Conservation (phyloP, 1,140 invertebrate genomes). For the Melanaphis sacchari region DNA sequence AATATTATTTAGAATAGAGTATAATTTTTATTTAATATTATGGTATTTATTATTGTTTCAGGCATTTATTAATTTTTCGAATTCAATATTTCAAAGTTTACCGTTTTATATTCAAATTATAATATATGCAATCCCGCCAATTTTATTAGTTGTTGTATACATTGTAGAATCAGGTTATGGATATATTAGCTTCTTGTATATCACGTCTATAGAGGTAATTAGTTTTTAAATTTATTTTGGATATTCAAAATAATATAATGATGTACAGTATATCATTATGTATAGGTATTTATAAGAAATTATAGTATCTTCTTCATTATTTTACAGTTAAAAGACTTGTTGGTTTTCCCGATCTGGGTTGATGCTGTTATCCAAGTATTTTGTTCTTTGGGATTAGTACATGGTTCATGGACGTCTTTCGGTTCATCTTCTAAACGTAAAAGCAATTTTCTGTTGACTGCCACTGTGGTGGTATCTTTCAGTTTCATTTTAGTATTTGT, state of each 20-base stretch:
- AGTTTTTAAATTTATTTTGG: background rate
- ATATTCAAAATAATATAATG: background rate
- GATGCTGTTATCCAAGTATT: constrained; percentile 43
- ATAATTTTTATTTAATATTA: background rate
- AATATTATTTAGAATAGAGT: background rate
- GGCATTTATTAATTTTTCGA: background rate
- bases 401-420: constrained; percentile 34
- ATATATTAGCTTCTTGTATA: constrained; percentile 43
- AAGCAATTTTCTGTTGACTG: constrained; percentile 43
- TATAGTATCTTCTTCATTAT: background rate
- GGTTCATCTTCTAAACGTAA: constrained; percentile 32
- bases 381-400: constrained; percentile 17
- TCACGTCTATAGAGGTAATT: constrained; percentile 34
- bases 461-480: constrained; percentile 33
- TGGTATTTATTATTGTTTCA: background rate
- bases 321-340: constrained; percentile 38
- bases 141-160: background rate
- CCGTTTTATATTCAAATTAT: background rate
- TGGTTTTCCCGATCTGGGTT: constrained; percentile 22
- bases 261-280: background rate
- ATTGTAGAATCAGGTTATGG: constrained; percentile 32
- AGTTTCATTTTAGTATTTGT: constrained; percentile 38
- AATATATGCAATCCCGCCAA: background rate
- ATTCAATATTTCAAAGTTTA: background rate
- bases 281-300: background rate